Evolutionary conservation across 2,797 vertebrate species (phyloP), one percentile per base, ranked within the genome.

Genomic region (Cossypha polioptera): DNA sequence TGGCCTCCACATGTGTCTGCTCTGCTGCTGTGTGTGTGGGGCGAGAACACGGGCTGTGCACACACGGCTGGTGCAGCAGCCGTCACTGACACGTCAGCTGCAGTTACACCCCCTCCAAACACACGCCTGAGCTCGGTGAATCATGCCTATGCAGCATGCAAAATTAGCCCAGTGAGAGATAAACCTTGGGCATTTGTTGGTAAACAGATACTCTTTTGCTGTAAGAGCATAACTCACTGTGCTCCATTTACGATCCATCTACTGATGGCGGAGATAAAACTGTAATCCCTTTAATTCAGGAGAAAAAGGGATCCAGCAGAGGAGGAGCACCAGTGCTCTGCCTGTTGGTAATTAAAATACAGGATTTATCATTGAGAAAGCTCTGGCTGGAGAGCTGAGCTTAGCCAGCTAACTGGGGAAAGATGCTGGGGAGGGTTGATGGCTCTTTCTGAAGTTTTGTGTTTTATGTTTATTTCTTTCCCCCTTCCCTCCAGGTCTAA

Each of bases 401-500:
- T 77, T 80, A 63, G 61, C 81, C 58, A 62, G 31, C 50, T 67
- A 53, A 35, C 75, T 81, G 79, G 82, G 87, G 85, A 28, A 36
- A 50, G 74, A 61, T 50, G 66, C 55, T 75, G 83, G 68, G 91
- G 48, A 55, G 90, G 51, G 43, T 74, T 82, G 61, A 74, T 63
- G 86, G 54, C 40, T 86, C 42, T 90, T 91, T 86, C 65, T 93
- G 45, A 96, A 88, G 76, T 79, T 91, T 83, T 86, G 74, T 96
- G 38, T 75, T 82, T 55, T 94, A 91, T 92, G 79, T 86, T 91
- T 92, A 76, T 92, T 86, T 95, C 62, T 95, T 95, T 94, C 88
- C 88, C 79, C 65, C 85, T 96, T 94, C 94, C 94, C 77, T 95
- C 54, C 97, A 99, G 99, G 99, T 58, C 97, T 99, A 96, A 99